Evolutionary conservation across 2,113 vertebrate species (phyloP), one percentile per base, ranked within the genome.

Genomic region (Ia io): DNA sequence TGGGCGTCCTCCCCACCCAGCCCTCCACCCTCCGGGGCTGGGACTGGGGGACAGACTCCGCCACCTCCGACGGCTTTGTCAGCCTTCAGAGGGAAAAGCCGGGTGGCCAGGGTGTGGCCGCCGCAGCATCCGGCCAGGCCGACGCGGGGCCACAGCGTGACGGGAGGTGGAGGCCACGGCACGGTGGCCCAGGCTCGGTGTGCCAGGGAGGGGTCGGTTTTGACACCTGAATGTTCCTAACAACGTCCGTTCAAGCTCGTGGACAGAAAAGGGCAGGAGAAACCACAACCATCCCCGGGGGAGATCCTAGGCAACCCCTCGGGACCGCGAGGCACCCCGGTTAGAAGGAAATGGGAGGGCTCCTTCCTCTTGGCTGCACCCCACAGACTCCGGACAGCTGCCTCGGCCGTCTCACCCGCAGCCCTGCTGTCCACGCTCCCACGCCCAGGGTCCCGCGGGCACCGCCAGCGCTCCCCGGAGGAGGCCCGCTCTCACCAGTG

Each of bases 401-500:
- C 37, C 37, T 37, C 37, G 37, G 37, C 37, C 37, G 37, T 37
- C 37, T 37, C 3, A 3, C 37, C 37, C 37, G 37, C 37, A 37
- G 37, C 37, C 37, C 37, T 4, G 37, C 37, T 37, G 3, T 37
- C 17, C 51, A 4, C 49, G 11, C 51, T 5, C 51, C 49, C 14
- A 37, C 49, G 49, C 14, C 49, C 49, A 13, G 47, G 49, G 9
- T n/a, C 82, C 71, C 2, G 96, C 37, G 37, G 37, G 37, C 37
- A 37, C 37, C 37, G 3, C 37, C 37, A 37, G 37, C 37, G 37
- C 37, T 37, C 37, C 37, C 37, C n/a, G n/a, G n/a, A n/a, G 37
- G 37, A 37, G 37, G 37, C 37, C 37, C 37, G 37, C 37, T 2
- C 98, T 98, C 97, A 99, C 98, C 98, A 99, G 71, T 2, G 97